phyloP scores from a whole-genome alignment of 2,113 vertebrate species.

The Anarrhichthys ocellatus region DNA sequence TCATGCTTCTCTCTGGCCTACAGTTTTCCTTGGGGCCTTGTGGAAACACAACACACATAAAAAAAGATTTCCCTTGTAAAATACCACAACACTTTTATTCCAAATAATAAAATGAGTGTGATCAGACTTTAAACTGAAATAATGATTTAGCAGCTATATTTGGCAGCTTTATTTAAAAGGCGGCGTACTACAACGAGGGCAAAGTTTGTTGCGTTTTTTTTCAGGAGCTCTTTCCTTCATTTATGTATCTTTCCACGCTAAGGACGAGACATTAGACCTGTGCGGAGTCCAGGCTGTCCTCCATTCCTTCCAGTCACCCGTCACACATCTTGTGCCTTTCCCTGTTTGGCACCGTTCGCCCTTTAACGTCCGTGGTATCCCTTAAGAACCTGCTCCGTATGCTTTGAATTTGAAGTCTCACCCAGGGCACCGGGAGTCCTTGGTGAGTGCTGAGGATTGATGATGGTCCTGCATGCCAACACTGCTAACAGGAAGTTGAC shows the following conservation, averaged over 20 bases:
- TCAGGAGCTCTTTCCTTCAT: slow-evolving; percentile 32
- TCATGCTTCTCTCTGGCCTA: slow-evolving; percentile 42
- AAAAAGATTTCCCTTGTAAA: slow-evolving; percentile 73
- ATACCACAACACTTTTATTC: slow-evolving; percentile 66
- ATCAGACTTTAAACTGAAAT: slow-evolving; percentile 67
- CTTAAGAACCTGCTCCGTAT: slow-evolving; percentile 23
- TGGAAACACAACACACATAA: slow-evolving; percentile 68
- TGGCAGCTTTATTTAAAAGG: slow-evolving; percentile 57
- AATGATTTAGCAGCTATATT: slow-evolving; percentile 66
- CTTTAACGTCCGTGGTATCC: slow-evolving; percentile 31
- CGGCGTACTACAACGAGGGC: slow-evolving; percentile 19
- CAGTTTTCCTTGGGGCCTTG: slow-evolving; percentile 69
- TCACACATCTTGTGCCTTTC: slow-evolving; percentile 22
- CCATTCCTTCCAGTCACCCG: slow-evolving; percentile 21
- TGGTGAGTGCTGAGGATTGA: slow-evolving; percentile 69
- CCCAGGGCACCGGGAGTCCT: slow-evolving; percentile 23
- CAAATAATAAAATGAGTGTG: slow-evolving; percentile 73
- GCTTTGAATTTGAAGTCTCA: slow-evolving; percentile 54
- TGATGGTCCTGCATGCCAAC: slow-evolving; percentile 55
- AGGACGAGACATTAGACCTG: slow-evolving; percentile 11
- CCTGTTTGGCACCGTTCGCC: slow-evolving; percentile 22
- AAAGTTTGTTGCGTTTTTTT: slow-evolving; percentile 40
- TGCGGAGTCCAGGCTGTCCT: slow-evolving; percentile 3
- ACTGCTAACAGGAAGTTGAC: slow-evolving; percentile 76
- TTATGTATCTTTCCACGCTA: slow-evolving; percentile 36